A percentile compares a stretch with the other conserved stretches of the same genome.
phyloP scores from a whole-genome alignment of 2,888 invertebrate species.

The Drosophila fulvimacula region DNA sequence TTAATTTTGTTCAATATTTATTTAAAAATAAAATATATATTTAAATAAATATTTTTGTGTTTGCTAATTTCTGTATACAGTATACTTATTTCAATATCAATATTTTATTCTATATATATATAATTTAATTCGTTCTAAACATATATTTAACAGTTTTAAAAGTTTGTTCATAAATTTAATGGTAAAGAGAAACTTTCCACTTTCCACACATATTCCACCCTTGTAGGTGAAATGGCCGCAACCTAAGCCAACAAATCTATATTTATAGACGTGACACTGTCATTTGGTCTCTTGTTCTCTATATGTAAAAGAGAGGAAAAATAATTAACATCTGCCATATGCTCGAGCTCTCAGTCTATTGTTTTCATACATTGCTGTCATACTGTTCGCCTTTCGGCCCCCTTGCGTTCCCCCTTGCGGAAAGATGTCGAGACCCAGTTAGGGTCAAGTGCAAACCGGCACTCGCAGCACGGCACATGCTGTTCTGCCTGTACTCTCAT shows the following conservation, averaged over 20 bases:
- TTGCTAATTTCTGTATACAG: too few relatives aligned
- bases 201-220: slow-evolving; percentile 5
- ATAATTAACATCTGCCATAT: slow-evolving; percentile 24
- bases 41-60: too few relatives aligned
- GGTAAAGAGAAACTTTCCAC: neutral
- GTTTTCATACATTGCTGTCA: slow-evolving; percentile 16
- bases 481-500: slow-evolving; percentile 16
- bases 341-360: slow-evolving; percentile 11
- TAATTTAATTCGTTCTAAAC: too few relatives aligned
- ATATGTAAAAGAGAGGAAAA: neutral
- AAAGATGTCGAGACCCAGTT: slow-evolving; percentile 40
- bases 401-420: neutral
- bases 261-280: neutral
- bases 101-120: too few relatives aligned
- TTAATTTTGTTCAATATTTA: too few relatives aligned
- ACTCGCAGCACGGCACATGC: slow-evolving; percentile 31
- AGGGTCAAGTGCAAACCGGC: slow-evolving; percentile 54
- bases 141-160: too few relatives aligned
- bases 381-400: neutral
- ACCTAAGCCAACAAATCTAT: slow-evolving; percentile 6
- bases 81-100: too few relatives aligned
- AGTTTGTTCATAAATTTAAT: too few relatives aligned
- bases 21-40: too few relatives aligned
- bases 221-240: neutral
- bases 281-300: neutral